Base-by-base conservation (phyloP, 2,113 vertebrate species). In the Seriola rivoliana region DNA sequence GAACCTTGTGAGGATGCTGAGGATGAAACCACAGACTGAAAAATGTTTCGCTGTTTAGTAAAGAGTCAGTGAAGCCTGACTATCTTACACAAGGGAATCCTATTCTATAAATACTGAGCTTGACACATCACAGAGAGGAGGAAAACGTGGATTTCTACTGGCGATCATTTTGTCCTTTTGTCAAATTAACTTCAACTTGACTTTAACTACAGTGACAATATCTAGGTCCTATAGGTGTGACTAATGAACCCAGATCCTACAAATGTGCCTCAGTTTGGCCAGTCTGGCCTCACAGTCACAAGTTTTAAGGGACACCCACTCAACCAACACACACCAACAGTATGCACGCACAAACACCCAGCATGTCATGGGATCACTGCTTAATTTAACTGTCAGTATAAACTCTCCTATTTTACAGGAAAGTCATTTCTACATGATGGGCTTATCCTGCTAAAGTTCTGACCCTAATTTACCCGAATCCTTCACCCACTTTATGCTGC, bases 391-490 rank as follows among this genome's bases (percentile, higher is more conserved):
- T 29, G 25, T 11, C 8, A n/a, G 2, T 60, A 59, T 42, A 40
- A 25, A 66, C 23, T 14, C 5, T 1, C 42, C 8, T 44, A 4
- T 38, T 42, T 19, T 54, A 23, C 5, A 16, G 8, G 32, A 34
- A n/a, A 8, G 17, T n/a, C 5, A 3, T n/a, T 63, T 50, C 5
- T 19, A 2, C 59, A 29, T 71, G 8, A 8, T 55, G 16, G 29
- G 21, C 34, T 64, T 21, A 44, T 38, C 13, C 21, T 59, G 14
- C 36, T 69, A 29, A 71, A 52, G 17, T 2, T 57, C 8, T 71
- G 57, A 72, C n/a, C 21, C 16, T 55, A 72, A 62, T 74, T 60
- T 58, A 52, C 46, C 16, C 21, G 52, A 60, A 58, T 78, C 63
- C 73, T 44, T 10, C 38, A 21, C 4, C 40, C 32, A 58, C 25